Evolutionary conservation across 64 coral and sea anemone genomes (phyloP).

Genomic region (Dendronephthya gigantea): DNA sequence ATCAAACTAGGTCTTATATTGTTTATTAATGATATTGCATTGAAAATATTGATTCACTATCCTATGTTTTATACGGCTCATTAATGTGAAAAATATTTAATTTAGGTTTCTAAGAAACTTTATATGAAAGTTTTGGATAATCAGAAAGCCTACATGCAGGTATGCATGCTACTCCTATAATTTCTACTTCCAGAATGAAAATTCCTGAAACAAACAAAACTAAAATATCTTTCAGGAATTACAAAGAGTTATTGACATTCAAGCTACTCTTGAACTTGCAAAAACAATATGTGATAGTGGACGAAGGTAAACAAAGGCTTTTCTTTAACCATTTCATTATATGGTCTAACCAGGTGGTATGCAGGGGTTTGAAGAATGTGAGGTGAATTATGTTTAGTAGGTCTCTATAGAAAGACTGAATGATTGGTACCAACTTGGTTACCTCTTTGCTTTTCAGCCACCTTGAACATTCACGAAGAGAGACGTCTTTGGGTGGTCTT

Average conservation of each 20-base stretch:
- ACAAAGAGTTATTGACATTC: conserved; percentile 91
- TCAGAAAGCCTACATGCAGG: conserved; percentile 90
- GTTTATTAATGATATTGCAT: neutral
- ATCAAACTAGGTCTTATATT: too few relatives aligned
- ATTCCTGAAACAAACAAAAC: neutral
- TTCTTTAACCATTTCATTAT: too few relatives aligned
- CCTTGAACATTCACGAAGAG: conserved; percentile 69
- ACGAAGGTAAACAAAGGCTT: conserved; percentile 38
- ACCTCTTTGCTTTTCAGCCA: neutral
- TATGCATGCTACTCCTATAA: conserved; percentile 2
- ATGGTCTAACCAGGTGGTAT: too few relatives aligned
- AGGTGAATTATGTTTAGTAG: too few relatives aligned
- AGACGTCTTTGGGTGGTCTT: conserved; percentile 79
- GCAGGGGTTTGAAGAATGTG: too few relatives aligned
- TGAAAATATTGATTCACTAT: neutral
- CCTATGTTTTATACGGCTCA: too few relatives aligned
- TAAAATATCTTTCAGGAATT: conserved; percentile 48
- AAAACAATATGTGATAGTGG: conserved; percentile 89
- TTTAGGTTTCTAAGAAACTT: conserved; percentile 83
- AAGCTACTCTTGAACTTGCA: conserved; percentile 67
- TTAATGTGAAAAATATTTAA: too few relatives aligned
- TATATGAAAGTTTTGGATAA: conserved; percentile 94
- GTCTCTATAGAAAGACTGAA: too few relatives aligned
- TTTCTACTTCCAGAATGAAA: too few relatives aligned
- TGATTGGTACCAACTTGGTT: too few relatives aligned